These are phyloP conservation scores for Vidua chalybeata DNA, from an alignment of 2,113 vertebrate genomes.

Conservation along the genomic window DNA sequence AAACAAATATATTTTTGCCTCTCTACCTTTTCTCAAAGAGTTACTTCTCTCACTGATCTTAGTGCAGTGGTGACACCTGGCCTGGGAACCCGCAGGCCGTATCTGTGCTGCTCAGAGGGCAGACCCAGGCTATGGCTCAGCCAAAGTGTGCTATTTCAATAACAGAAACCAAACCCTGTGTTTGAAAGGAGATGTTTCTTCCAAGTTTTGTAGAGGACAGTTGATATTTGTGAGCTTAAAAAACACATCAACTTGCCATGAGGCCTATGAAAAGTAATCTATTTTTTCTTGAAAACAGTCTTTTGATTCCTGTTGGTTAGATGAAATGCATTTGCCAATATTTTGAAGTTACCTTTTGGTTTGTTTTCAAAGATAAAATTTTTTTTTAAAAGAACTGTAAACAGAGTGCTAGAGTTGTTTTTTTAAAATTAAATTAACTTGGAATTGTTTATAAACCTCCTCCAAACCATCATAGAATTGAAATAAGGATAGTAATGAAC, in stretches of 20 bases:
- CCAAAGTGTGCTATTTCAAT: background rate
- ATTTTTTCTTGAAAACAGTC: slow-evolving; percentile 6
- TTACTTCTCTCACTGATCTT: background rate
- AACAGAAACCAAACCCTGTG: background rate
- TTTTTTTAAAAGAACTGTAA: background rate
- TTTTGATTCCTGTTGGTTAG: background rate
- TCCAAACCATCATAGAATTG: background rate
- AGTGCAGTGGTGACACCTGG: background rate
- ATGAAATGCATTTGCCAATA: background rate
- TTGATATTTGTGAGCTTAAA: background rate
- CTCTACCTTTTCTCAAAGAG: background rate
- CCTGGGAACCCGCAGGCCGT: background rate
- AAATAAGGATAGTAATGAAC: background rate
- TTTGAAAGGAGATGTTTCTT: background rate
- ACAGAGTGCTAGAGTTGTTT: background rate
- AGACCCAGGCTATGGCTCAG: background rate
- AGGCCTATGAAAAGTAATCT: background rate
- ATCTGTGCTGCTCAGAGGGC: background rate
- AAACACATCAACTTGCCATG: background rate
- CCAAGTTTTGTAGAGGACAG: background rate
- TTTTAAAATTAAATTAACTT: background rate
- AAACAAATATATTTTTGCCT: background rate
- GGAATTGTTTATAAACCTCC: background rate
- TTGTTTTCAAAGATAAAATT: slow-evolving; percentile 15
- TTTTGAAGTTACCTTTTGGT: slow-evolving; percentile 16